Conservation (phyloP, 2,113 vertebrate species). For the Ifrita kowaldi region DNA sequence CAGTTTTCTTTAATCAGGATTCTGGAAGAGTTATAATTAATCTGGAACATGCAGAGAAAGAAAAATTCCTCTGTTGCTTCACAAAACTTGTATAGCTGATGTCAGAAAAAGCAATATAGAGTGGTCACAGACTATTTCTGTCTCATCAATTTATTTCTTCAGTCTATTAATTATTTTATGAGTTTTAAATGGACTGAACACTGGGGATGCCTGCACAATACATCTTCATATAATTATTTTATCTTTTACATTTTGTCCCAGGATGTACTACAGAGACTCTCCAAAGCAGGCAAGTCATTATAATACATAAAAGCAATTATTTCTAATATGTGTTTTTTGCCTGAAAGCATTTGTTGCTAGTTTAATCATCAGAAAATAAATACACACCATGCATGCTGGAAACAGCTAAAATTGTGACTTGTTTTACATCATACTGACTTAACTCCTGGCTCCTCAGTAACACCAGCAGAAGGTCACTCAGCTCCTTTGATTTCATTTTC, state of each 20-base stretch:
- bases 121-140: background rate
- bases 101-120: background rate
- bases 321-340: background rate
- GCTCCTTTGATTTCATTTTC: background rate
- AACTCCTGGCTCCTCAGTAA: background rate
- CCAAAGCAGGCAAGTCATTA: background rate
- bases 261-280: background rate
- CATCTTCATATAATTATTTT: background rate
- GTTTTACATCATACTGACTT: background rate
- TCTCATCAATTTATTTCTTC: background rate
- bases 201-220: background rate
- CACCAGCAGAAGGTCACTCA: background rate
- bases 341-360: background rate
- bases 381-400: background rate
- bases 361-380: background rate
- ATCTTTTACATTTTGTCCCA: background rate
- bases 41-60: background rate
- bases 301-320: background rate
- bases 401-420: background rate
- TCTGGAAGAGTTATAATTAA: background rate
- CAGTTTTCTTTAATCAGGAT: background rate
- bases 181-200: background rate
- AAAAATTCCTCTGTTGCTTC: background rate
- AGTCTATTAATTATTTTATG: background rate
- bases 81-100: background rate